Conservation (phyloP, 2,888 invertebrate genomes). For the Caenorhabditis sp. region DNA sequence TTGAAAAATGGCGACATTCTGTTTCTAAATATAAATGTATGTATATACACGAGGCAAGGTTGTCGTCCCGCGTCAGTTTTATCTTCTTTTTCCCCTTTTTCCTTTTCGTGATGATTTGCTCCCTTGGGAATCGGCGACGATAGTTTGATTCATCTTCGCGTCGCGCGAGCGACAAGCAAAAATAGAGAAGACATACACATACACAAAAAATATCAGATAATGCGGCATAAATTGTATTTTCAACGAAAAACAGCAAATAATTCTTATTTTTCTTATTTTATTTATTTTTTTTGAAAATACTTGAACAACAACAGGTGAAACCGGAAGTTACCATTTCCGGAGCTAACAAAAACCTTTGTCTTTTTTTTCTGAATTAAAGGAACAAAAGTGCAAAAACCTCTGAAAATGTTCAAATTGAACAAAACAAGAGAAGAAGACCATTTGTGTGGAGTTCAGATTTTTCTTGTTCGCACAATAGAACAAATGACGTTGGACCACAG, state of each 20-base stretch:
- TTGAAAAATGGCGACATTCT: conserved; percentile 27
- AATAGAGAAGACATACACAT: not conserved
- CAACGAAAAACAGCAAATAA: no score
- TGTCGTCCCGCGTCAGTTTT: not conserved
- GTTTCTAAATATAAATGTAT: conserved; percentile 11
- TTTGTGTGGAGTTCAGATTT: not conserved
- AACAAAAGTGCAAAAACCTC: not conserved
- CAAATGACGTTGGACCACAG: not conserved
- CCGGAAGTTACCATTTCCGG: not conserved
- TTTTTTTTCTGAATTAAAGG: not conserved
- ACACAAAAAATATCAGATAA: no score
- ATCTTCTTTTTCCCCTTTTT: not conserved
- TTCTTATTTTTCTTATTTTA: not conserved
- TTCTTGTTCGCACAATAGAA: not conserved
- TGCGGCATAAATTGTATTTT: no score
- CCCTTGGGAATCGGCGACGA: not conserved
- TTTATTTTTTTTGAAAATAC: not conserved
- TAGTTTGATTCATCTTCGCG: not conserved
- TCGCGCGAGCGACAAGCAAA: not conserved
- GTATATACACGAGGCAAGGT: not conserved
- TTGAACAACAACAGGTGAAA: not conserved
- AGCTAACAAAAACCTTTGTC: not conserved
- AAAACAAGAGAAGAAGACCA: not conserved
- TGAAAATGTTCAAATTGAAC: not conserved
- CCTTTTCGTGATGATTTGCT: not conserved